Evolutionary conservation across 1,140 invertebrate species (phyloP).

Genomic region (Drosophila biarmipes): DNA sequence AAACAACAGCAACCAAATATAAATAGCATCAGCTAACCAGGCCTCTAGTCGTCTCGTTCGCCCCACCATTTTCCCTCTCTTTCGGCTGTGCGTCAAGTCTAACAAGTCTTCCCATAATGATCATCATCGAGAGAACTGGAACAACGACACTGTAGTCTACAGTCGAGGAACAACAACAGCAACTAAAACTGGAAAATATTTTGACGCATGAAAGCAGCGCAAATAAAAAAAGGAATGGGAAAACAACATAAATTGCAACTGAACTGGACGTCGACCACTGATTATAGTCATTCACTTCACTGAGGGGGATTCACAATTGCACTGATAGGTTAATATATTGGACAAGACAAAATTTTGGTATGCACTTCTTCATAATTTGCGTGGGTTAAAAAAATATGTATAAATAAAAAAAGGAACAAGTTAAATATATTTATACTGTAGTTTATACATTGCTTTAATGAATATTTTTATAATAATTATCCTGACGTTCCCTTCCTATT

Average conservation of each 20-base stretch:
- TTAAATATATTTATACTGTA: too few relatives aligned
- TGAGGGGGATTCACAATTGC: neutral
- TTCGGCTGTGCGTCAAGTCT: slow-evolving; percentile 58
- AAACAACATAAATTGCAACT: slow-evolving; percentile 19
- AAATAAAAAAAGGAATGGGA: slow-evolving; percentile 7
- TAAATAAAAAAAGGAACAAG: too few relatives aligned
- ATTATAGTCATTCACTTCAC: neutral
- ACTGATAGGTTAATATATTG: neutral
- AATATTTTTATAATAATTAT: neutral
- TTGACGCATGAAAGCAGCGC: slow-evolving; percentile 35
- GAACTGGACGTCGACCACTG: neutral
- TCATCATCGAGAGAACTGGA: slow-evolving; percentile 60
- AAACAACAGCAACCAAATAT: slow-evolving; percentile 46
- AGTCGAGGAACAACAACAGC: slow-evolving; percentile 1
- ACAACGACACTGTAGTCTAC: slow-evolving; percentile 53
- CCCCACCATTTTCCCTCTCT: neutral
- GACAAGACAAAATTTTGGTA: neutral
- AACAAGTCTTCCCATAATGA: slow-evolving; percentile 62
- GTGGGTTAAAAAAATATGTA: too few relatives aligned
- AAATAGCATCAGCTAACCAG: slow-evolving; percentile 53
- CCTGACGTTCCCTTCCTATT: neutral
- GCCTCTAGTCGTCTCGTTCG: slow-evolving; percentile 17
- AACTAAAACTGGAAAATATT: slow-evolving; percentile 30
- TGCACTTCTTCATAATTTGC: too few relatives aligned
- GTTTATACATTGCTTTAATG: neutral